Evolutionary conservation across 2,888 invertebrate genomes (phyloP).

Genomic region (Rhodophaea formosa): DNA sequence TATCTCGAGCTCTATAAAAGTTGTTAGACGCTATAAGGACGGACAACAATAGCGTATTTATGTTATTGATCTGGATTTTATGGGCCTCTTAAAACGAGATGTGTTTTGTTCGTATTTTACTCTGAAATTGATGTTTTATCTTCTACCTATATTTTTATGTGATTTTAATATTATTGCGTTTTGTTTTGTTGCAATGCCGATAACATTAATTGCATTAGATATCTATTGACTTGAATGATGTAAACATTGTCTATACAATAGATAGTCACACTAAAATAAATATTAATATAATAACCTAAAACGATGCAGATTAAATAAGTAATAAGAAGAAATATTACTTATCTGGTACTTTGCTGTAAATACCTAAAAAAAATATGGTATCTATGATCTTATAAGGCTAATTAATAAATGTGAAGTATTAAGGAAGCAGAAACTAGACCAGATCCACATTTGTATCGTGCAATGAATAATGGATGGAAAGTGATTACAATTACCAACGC

Average conservation of each 20-base stretch:
- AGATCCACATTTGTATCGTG: slow-evolving; percentile 1
- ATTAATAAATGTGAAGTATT: slow-evolving; percentile 7
- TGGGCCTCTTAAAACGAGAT: slow-evolving; percentile 43
- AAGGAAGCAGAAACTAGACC: slow-evolving; percentile 5
- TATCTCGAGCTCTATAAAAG: slow-evolving; percentile 72
- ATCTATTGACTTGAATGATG: background rate
- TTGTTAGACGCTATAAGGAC: slow-evolving; percentile 65
- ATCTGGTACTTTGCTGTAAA: background rate
- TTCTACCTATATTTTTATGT: slow-evolving; percentile 27
- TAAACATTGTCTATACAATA: too few species aligned
- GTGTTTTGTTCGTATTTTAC: slow-evolving; percentile 26
- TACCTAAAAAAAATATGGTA: background rate
- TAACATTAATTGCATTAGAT: background rate
- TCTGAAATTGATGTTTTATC: slow-evolving; percentile 20
- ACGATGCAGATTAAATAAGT: background rate
- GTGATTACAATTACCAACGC: background rate
- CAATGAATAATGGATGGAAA: background rate
- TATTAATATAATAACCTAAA: background rate
- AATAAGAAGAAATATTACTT: background rate
- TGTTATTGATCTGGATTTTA: slow-evolving; percentile 74
- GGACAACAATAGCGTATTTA: slow-evolving; percentile 72
- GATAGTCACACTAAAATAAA: too few species aligned
- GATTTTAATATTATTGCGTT: slow-evolving; percentile 22
- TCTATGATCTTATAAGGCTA: background rate
- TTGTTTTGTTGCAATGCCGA: background rate